Evolutionary conservation across 2,113 vertebrate species (phyloP), one percentile per base, ranked within the genome.

Genomic region (Neotoma lepida): DNA sequence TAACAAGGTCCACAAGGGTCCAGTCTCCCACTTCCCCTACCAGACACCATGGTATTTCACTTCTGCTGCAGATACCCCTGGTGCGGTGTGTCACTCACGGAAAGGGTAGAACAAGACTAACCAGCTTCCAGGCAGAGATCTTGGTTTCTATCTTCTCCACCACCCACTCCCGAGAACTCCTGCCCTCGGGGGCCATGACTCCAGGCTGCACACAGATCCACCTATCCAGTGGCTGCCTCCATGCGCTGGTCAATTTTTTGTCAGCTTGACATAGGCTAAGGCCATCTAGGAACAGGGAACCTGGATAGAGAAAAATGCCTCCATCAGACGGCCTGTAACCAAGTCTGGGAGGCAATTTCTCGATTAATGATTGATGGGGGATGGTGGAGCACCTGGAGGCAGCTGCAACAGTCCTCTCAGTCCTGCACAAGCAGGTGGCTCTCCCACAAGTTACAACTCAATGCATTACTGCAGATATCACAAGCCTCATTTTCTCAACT

Each of bases 401-500:
- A 44, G 51, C 1, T 0, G 12, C 3, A 51, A 68, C 35, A 2
- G 5, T 56, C 14, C 86, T 35, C 49, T 39, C 46, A 54, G 13
- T 51, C 46, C 66, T 56, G 5, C 49, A 30, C 84, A n/a, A 61
- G 90, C 70, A 92, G 90, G 95, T 82, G 81, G 85, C 90, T 66
- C 76, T 74, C 87, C 89, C 80, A 64, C 74, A 24, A 6, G 81
- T 51, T 9, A 58, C 95, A 70, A 41, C 3, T 0, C 84, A 49
- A 1, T 4, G 10, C 0, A 24, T 9, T 17, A 26, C 28, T 17
- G 0, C 14, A 1, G n/a, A 49, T 12, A 1, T 35, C 22, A 96
- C 94, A 93, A 81, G 86, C 94, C 80, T n/a, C 89, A 46, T 96
- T 14, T 77, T 80, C 90, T 81, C 78, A 15, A 6, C 82, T 0